Conservation (phyloP, 2,113 vertebrate genomes). For the Circaetus gallicus region DNA sequence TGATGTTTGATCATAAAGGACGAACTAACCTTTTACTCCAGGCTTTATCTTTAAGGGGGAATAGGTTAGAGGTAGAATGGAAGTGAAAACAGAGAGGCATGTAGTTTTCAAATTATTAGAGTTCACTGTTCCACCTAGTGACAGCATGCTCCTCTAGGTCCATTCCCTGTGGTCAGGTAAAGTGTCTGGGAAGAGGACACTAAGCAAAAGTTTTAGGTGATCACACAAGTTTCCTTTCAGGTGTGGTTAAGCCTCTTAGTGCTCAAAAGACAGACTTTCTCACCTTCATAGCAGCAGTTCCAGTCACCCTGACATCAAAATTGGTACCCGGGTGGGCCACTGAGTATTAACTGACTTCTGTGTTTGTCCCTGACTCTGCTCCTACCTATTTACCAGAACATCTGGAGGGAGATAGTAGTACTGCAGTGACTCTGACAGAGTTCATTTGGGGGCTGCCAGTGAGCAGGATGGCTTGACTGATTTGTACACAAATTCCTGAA, state of each 20-base stretch:
- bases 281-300: not conserved
- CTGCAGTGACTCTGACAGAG: not conserved
- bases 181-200: not conserved
- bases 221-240: not conserved
- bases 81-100: not conserved
- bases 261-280: not conserved
- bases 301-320: not conserved
- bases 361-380: not conserved
- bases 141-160: not conserved
- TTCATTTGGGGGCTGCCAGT: not conserved
- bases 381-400: not conserved
- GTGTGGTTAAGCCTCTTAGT: not conserved
- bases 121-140: not conserved
- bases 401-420: not conserved
- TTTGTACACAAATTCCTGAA: not conserved
- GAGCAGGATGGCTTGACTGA: not conserved
- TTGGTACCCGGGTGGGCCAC: not conserved
- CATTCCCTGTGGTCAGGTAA: not conserved
- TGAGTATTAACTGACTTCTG: not conserved
- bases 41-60: not conserved
- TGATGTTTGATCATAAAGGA: not conserved
- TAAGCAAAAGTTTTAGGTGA: not conserved
- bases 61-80: not conserved
- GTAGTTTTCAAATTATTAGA: not conserved
- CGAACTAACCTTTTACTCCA: not conserved